Conservation (phyloP, 2,888 invertebrate species). For the Adelognathus sp. region DNA sequence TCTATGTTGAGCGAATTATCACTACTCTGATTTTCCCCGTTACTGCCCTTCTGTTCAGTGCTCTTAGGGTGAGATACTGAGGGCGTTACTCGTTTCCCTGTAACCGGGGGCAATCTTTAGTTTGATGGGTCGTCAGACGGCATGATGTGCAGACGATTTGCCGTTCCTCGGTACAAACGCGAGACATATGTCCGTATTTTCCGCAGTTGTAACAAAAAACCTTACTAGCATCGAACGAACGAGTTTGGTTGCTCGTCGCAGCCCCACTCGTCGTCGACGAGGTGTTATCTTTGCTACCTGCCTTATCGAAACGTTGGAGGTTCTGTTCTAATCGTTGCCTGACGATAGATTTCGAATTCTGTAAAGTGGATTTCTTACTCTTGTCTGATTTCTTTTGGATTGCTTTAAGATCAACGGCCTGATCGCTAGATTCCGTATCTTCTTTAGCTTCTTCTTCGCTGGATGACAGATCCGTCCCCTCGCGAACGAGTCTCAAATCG, state of each 20-base stretch:
- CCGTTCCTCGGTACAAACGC: constrained; percentile 37
- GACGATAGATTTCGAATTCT: constrained; percentile 15
- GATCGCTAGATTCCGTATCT: no score
- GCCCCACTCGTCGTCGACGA: background rate
- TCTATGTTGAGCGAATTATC: background rate
- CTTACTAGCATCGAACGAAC: background rate
- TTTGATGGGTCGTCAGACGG: constrained; percentile 26
- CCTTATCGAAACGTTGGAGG: background rate
- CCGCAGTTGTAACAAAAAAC: constrained; percentile 40
- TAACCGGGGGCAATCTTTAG: constrained; percentile 26
- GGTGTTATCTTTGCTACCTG: background rate
- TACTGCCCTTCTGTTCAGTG: constrained; percentile 8
- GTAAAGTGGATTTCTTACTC: background rate
- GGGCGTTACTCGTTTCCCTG: constrained; percentile 49
- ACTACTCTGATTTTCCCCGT: background rate
- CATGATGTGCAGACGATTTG: constrained; percentile 26
- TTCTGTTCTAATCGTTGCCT: constrained; percentile 9
- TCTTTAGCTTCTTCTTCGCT: background rate
- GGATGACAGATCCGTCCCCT: background rate
- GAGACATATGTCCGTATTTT: constrained; percentile 17
- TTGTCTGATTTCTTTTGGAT: background rate
- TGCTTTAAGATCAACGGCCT: background rate
- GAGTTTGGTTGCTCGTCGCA: background rate
- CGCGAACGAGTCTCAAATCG: background rate
- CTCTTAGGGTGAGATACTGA: constrained; percentile 30